Evolutionary conservation across 2,797 vertebrate genomes (phyloP), one percentile per base, ranked within the genome.

Genomic region (Rhinella marina): DNA sequence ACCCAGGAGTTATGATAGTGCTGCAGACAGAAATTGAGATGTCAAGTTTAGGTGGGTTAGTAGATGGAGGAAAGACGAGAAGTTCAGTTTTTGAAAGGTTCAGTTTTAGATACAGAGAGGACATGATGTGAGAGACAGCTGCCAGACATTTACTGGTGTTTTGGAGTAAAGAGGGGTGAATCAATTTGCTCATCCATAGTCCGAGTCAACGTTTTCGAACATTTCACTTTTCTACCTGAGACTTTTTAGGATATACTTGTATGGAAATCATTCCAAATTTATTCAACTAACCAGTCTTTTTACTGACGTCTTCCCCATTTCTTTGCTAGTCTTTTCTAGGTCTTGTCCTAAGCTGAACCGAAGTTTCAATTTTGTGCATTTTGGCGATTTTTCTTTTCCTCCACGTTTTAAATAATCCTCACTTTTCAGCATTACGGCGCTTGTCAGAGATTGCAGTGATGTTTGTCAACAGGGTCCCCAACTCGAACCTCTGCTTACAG

Each of bases 381-480:
- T 48, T 75, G 54, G 48, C 32, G 16, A 25, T n/a, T 59, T 59
- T 75, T 41, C n/a, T n/a, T 41, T 41, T 59, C 23, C 27, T 57
- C 21, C 23, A 19, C n/a, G 13, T 68, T 54, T 29, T 56, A 14
- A 7, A 52, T 56, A 57, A 70, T 12, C 66, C 66, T 57, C 23
- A 75, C 57, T 17, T 85, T 85, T 48, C 70, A 88, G 80, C 41
- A 50, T 13, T 25, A 17, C 41, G 16, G 48, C 41, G 70, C 17
- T 88, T 86, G 25, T 66, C 68, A 21, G 57, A 52, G 14, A 80
- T 81, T 29, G 23, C 62, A 70, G 64, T 27, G 68, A 87, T 72
- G 54, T 90, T 91, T 91, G 90, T 75, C 87, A 93, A 91, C 48
- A 92, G 91, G 92, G 66, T 21, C 77, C 88, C 90, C 92, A 92